phyloP scores from a whole-genome alignment of 2,888 invertebrate genomes.

The Rotaria socialis region DNA sequence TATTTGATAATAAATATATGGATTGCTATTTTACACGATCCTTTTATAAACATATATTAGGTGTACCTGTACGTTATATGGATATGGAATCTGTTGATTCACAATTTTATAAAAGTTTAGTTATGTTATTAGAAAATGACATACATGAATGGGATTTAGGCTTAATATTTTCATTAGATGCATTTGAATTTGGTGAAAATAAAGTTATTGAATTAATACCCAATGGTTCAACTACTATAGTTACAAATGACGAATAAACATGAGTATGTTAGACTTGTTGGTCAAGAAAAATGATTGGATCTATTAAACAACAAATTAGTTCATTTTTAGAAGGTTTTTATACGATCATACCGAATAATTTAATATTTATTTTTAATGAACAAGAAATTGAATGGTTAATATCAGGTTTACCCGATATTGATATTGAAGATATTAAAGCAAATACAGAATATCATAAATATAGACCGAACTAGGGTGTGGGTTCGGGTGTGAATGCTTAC shows the following conservation, averaged over 20 bases:
- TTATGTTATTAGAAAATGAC: conserved; percentile 76
- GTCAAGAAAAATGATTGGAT: conserved; percentile 88
- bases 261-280: conserved; percentile 80
- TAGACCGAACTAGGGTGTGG: conserved; percentile 74
- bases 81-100: conserved; percentile 88
- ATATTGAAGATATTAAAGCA: conserved; percentile 79
- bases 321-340: conserved; percentile 79
- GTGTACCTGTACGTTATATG: conserved; percentile 74
- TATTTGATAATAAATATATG: conserved; percentile 81
- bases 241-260: conserved; percentile 81
- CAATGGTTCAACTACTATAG: conserved; percentile 73
- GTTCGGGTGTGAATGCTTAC: no score
- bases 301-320: conserved; percentile 69
- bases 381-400: conserved; percentile 82
- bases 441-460: conserved; percentile 87
- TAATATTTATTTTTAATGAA: conserved; percentile 85
- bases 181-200: conserved; percentile 80
- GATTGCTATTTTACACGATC: conserved; percentile 86
- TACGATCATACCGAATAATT: conserved; percentile 80
- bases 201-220: conserved; percentile 76
- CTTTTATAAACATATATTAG: conserved; percentile 84
- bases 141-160: conserved; percentile 77
- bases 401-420: conserved; percentile 80
- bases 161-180: conserved; percentile 68
- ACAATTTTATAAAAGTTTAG: conserved; percentile 79